Base-by-base conservation (phyloP, 2,797 vertebrate genomes). In the Phoxinus dragarum region DNA sequence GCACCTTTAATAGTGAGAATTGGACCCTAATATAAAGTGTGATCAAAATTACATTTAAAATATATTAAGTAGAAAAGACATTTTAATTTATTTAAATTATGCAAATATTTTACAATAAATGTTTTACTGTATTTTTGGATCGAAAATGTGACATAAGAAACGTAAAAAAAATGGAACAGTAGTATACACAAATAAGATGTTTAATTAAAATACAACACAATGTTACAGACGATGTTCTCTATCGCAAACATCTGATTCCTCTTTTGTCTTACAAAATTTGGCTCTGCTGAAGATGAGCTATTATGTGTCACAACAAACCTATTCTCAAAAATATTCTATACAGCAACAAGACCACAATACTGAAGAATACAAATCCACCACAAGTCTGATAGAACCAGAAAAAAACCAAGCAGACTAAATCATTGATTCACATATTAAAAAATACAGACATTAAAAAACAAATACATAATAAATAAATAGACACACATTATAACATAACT, bases 401-500 rank as follows among this genome's bases (percentile, higher is more conserved):
- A 82, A 42, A 73, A 47, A 82, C 11, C 10, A 44, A 81, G 0
- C 23, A 34, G 3, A 21, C 14, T 75, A 75, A 66, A 66, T 19
- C 44, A 31, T 19, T 52, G 44, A 27, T 75, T 66, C 72, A 40
- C 56, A 67, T 83, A 49, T 82, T 74, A 27, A n/a, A 17, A 76
- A 66, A 52, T 38, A 49, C 14, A 52, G 14, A 38, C 34, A 74
- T 74, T 31, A 31, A 64, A 44, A 61, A 59, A 31, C 7, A 47
- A 54, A 76, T 42, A 54, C 36, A 83, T 0, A 52, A 85, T 19
- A 61, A 23, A 34, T 17, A 49, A 56, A 76, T 40, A 61, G 40
- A 84, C 0, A 52, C 84, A 89, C 49, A 80, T 27, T 27, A 27
- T 66, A 89, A 72, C 27, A 68, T 68, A 76, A 64, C 42, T 59